These are phyloP conservation scores for Taeniopygia guttata DNA, from an alignment of 2,797 vertebrate species.

Conservation along the genomic window DNA sequence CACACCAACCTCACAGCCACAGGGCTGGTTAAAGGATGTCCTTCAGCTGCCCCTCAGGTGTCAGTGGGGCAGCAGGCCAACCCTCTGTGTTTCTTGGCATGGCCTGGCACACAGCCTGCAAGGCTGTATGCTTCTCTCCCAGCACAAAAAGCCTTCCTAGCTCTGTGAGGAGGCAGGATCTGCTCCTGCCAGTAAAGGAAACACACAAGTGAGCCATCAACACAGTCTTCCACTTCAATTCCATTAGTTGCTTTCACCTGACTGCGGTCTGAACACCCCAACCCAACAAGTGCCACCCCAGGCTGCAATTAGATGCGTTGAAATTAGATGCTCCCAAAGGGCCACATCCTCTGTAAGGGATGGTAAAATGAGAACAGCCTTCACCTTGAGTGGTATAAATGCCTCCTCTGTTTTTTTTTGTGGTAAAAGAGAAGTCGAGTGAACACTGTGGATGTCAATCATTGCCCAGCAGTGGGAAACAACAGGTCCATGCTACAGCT, in stretches of 20 bases:
- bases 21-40: background rate
- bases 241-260: background rate
- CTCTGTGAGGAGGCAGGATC: background rate
- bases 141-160: background rate
- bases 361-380: background rate
- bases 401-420: background rate
- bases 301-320: background rate
- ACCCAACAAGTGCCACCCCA: background rate
- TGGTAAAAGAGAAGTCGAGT: background rate
- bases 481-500: background rate
- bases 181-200: background rate
- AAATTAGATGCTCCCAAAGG: background rate
- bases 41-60: background rate
- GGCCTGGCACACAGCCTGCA: background rate
- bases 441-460: background rate
- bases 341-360: background rate
- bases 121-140: background rate
- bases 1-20: background rate
- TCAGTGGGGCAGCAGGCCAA: background rate
- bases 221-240: background rate
- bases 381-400: background rate
- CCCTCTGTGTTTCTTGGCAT: accelerated
- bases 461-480: background rate
- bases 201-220: background rate
- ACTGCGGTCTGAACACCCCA: background rate